Base-by-base conservation (phyloP, 2,113 vertebrate genomes). In the Trogon melanurus region DNA sequence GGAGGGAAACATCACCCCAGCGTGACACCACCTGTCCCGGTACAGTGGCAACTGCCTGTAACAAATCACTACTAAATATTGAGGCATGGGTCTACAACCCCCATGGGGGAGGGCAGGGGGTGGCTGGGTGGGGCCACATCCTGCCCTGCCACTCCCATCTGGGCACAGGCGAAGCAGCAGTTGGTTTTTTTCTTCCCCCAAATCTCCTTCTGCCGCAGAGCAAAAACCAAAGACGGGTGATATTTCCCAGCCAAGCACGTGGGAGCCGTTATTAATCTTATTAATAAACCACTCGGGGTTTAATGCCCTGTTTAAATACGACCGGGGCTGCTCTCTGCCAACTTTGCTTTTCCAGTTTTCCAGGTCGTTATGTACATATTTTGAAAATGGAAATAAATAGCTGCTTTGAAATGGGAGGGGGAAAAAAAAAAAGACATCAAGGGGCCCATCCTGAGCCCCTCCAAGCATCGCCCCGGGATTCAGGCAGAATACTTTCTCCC, bases 321-420 rank as follows among this genome's bases (percentile, higher is more conserved):
- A 51, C 18, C 3, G 0, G 81, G 73, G 45, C 88, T 10, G 17
- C 78, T 79, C 51, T 2, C 70, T 79, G 81, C 74, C 62, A 9
- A 0, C 85, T 88, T 53, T 75, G 41, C 85, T 26, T 85, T 64
- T 26, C 81, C 66, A 23, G 19, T 79, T 88, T 79, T 75, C 88
- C 93, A 61, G 61, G 53, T 61, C 0, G 2, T 51, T 47, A 56
- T 3, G 0, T n/a, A 9, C 3, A 0, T 2, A 6, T 41, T 56
- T 66, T 27, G 73, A 44, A 78, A 96, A 95, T 10, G 13, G 32
- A 78, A 89, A 91, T 27, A 67, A 94, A 75, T 2, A 29, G 38
- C 45, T 23, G 12, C 70, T 69, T 69, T 21, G 32, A 75, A 34
- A 70, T 0, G 10, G 9, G 11, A 47, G 23, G 7, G 8, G 11